Base-by-base conservation (phyloP, 2,797 vertebrate species). In the Eleutherodactylus coqui region DNA sequence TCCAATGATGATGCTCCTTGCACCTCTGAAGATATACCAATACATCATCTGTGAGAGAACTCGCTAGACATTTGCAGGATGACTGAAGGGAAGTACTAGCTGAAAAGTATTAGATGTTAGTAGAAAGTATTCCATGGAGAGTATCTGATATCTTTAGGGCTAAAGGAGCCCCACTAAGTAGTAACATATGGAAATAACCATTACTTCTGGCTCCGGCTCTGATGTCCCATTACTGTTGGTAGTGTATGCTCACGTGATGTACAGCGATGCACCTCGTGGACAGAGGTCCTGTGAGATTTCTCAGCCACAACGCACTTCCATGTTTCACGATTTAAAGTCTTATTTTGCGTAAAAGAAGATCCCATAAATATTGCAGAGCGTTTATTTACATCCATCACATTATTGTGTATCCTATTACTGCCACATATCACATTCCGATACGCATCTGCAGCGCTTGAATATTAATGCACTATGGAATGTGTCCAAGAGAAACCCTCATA, bases 341-440 rank as follows among this genome's bases (percentile, higher is more conserved):
- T 53, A 79, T 64, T 81, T 36, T 38, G 21, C 73, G 49, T 82
- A 55, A 36, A 72, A 70, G 4, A 16, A 78, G 19, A 64, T 8
- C 21, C 5, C 9, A 73, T 85, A 49, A 80, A 85, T 85, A 86
- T 75, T 76, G 32, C 70, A 86, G 27, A 62, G 14, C 24, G 49
- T 75, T 38, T 80, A 80, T 85, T 85, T 80, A 72, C 49, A 80
- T 81, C 81, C 58, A 75, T 81, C 27, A 76, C 58, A 75, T 86
- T 60, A 82, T 34, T 79, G 27, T 79, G 47, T 53, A 17, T 10
- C 27, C 70, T 62, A 86, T 85, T 60, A 79, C 67, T 16, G 38
- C 77, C 60, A 79, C 51, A 58, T 60, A 79, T 85, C 41, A 53
- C 73, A 62, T 75, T 79, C 47, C 49, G 64, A 75, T 38, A 79